Conservation (phyloP, 2,888 invertebrate genomes). For the Trissolcus brochymenae region DNA sequence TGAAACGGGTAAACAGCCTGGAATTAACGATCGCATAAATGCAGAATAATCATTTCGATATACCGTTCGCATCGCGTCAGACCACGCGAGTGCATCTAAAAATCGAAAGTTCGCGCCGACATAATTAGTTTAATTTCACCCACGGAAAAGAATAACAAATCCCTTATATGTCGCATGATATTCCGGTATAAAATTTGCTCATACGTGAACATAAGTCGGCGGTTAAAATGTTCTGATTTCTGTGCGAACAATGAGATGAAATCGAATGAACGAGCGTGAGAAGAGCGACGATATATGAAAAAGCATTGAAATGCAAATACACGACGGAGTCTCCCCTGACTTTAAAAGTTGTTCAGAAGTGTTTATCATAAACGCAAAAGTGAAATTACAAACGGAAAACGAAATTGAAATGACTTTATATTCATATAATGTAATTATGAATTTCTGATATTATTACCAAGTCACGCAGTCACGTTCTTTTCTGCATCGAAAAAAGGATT, state of each 20-base stretch:
- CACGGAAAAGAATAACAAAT: conserved; percentile 12
- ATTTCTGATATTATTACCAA: conserved; percentile 4
- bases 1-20: not conserved
- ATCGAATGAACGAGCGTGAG: conserved; percentile 58
- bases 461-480: conserved; percentile 3
- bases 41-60: conserved; percentile 11
- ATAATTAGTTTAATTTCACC: conserved; percentile 27
- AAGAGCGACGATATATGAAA: conserved; percentile 26
- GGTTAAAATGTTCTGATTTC: conserved; percentile 46
- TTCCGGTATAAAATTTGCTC: conserved; percentile 31
- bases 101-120: conserved; percentile 13
- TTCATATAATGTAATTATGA: not conserved
- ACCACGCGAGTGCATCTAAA: too few relatives aligned
- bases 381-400: conserved; percentile 45
- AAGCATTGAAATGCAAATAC: conserved; percentile 52
- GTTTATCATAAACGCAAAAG: conserved; percentile 41
- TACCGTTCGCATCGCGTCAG: not conserved
- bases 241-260: conserved; percentile 49
- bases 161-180: conserved; percentile 26
- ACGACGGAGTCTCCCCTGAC: conserved; percentile 2
- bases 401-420: conserved; percentile 26
- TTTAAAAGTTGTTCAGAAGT: conserved; percentile 31
- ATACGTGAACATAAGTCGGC: conserved; percentile 1
- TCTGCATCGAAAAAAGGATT: not conserved
- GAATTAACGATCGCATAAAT: conserved; percentile 18